A percentile compares a stretch with the other conserved stretches of the same genome.
Conservation (phyloP, 2,797 vertebrate genomes). For the Atherinosoma microstoma region DNA sequence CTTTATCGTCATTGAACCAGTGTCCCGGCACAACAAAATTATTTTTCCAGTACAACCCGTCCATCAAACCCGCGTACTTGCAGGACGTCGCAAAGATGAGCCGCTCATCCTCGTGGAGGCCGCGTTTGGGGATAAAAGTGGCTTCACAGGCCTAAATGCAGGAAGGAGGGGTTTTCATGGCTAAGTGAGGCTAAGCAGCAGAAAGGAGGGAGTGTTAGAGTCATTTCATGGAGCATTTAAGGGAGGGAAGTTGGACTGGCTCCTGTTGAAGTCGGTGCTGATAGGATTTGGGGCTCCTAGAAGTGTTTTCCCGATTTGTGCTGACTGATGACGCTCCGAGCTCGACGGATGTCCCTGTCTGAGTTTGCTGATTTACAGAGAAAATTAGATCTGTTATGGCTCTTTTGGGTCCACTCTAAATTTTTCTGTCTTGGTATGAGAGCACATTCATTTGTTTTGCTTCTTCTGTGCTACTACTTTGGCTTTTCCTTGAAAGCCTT, state of each 20-base stretch:
- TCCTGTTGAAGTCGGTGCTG: slow-evolving; percentile 42
- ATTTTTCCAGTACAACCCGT: too few species aligned
- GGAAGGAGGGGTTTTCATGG: slow-evolving; percentile 53
- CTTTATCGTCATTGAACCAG: too few species aligned
- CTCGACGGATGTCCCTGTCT: not conserved
- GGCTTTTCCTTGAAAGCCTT: not conserved
- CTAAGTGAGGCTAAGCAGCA: slow-evolving; percentile 65
- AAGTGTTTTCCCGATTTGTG: slow-evolving; percentile 20
- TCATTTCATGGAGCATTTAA: slow-evolving; percentile 72
- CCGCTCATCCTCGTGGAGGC: slow-evolving; percentile 32
- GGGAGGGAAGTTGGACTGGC: slow-evolving; percentile 38
- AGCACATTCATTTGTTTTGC: slow-evolving; percentile 1
- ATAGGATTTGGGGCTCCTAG: slow-evolving; percentile 20
- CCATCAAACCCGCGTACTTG: slow-evolving; percentile 19
- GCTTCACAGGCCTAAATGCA: slow-evolving; percentile 53
- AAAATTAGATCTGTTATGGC: slow-evolving; percentile 18
- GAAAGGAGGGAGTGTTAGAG: slow-evolving; percentile 60
- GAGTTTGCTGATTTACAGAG: not conserved
- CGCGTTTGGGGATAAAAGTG: slow-evolving; percentile 40
- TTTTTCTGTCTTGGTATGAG: not conserved
- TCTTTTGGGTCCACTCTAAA: slow-evolving; percentile 5
- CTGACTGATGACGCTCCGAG: slow-evolving; percentile 2
- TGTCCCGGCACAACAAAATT: too few species aligned
- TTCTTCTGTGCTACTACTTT: not conserved
- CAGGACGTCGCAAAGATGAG: slow-evolving; percentile 27